Base-by-base conservation (phyloP, 2,797 vertebrate species). In the Anas acuta region DNA sequence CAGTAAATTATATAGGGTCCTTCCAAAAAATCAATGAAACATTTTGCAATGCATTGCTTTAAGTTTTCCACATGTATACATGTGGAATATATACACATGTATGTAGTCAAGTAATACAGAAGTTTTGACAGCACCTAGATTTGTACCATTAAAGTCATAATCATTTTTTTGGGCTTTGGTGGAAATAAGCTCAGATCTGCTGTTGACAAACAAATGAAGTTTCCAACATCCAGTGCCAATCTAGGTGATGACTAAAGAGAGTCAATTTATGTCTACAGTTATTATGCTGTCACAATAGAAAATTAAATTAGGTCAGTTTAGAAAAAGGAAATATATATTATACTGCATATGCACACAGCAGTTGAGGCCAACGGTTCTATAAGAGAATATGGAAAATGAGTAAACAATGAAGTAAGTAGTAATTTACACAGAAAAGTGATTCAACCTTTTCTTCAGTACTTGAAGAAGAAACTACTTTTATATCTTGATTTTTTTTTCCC, bases 181-280 rank as follows among this genome's bases (percentile, higher is more conserved):
- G 19, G 17, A 88, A 78, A 73, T 60, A 58, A 78, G 0, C 23
- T 91, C 18, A 84, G 32, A 69, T 13, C 18, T 71, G 8, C 15
- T 41, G 6, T 53, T 79, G 28, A 32, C 76, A 51, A 51, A 57
- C 7, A 82, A 22, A 15, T 66, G 37, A 83, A 73, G 5, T 62
- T 2, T 1, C 17, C 9, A 30, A 60, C 4, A 4, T 74, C 18
- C 32, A 82, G 2, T 1, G 4, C 4, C 54, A 60, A 71, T 12
- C 20, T 60, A 54, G 74, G 7, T 23, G 37, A 41, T 65, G 21
- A 82, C 1, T 82, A 35, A 77, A 74, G 21, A 60, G 5, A 72
- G 21, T 66, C 66, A 78, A 66, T 57, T 12, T 43, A 53, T 17
- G 47, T 39, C 30, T 30, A 12, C 47, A 70, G 43, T 47, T 84